Percentiles rank a stretch among this genome's conserved stretches.
phyloP scores from a whole-genome alignment of 2,113 vertebrate genomes.

The Chaetorhynchus papuensis region DNA sequence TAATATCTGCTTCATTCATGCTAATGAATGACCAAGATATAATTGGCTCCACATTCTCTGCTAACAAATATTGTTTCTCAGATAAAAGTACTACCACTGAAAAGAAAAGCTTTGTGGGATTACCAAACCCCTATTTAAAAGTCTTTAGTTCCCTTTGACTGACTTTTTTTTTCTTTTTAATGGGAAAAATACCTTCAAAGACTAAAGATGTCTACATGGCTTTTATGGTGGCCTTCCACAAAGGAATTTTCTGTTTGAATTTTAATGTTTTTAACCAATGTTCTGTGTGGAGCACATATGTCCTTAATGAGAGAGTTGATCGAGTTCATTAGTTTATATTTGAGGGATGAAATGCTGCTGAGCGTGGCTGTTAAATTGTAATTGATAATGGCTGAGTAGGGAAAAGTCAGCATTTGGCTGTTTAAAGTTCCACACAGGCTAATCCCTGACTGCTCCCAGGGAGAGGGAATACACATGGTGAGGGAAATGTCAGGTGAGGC shows the following conservation, averaged over 20 bases:
- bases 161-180: neutral
- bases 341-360: neutral
- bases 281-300: neutral
- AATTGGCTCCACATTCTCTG: neutral
- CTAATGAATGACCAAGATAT: neutral
- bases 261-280: neutral
- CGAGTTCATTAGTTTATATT: neutral
- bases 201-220: neutral
- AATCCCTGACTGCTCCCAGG: neutral
- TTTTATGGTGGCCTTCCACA: neutral
- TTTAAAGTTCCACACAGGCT: neutral
- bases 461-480: accelerated
- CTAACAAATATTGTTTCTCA: neutral
- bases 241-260: neutral
- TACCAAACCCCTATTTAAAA: neutral
- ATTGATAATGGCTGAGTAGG: neutral
- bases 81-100: neutral
- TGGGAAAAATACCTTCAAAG: neutral
- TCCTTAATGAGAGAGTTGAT: neutral
- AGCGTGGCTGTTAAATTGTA: neutral
- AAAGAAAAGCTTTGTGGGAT: neutral
- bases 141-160: neutral
- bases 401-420: neutral
- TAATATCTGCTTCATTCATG: neutral
- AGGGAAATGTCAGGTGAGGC: neutral